These are phyloP conservation scores for Sinodicranocentrus sp. DNA, from an alignment of 2,888 invertebrate species.

Conservation along the genomic window DNA sequence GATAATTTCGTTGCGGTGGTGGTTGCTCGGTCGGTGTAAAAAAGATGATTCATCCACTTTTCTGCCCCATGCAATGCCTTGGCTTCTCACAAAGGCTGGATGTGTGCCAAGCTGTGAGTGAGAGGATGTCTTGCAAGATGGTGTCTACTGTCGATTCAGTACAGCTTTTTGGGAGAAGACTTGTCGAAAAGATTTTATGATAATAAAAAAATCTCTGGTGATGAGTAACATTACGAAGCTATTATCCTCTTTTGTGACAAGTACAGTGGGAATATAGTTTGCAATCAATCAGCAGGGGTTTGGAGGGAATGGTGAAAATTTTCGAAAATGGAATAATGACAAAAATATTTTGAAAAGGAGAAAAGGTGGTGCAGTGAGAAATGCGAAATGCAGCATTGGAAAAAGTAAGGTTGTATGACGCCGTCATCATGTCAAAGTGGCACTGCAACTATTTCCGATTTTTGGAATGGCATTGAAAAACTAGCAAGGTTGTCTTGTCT, in stretches of 20 bases:
- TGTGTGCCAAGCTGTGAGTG: conserved; percentile 10
- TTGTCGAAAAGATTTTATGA: conserved; percentile 24
- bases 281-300: conserved; percentile 20
- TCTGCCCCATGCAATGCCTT: neutral
- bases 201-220: conserved; percentile 12
- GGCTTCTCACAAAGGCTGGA: conserved; percentile 19
- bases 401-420: too few relatives aligned
- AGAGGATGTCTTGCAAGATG: too few relatives aligned
- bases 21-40: conserved; percentile 8
- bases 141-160: neutral
- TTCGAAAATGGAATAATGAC: too few relatives aligned
- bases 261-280: neutral
- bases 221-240: conserved; percentile 25
- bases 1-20: conserved; percentile 3
- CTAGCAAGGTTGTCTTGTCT: conserved; percentile 63
- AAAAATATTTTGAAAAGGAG: too few relatives aligned
- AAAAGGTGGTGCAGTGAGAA: too few relatives aligned
- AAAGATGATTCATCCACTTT: conserved; percentile 29
- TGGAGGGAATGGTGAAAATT: too few relatives aligned
- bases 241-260: too few relatives aligned
- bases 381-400: too few relatives aligned
- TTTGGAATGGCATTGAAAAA: conserved; percentile 59
- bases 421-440: too few relatives aligned
- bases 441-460: neutral
- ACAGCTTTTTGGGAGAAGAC: conserved; percentile 6